These are phyloP conservation scores for Lampris incognitus DNA, from an alignment of 2,113 vertebrate species.

Conservation along the genomic window DNA sequence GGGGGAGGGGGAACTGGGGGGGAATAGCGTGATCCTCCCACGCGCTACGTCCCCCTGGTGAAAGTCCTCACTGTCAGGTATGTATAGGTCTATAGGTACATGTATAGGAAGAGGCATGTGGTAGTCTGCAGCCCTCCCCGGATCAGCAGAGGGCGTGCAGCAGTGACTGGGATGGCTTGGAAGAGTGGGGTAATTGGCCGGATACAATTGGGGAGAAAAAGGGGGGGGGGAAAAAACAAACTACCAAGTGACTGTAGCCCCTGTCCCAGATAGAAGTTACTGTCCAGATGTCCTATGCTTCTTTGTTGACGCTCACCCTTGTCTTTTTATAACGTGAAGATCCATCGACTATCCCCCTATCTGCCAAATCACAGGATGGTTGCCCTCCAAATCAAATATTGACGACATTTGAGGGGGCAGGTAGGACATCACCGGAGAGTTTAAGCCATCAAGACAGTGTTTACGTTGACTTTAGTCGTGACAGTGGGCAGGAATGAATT, in stretches of 20 bases:
- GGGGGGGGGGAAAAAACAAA: background rate
- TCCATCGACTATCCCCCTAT: constrained; percentile 44
- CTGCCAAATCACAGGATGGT: constrained; percentile 44
- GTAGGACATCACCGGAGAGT: constrained; percentile 46
- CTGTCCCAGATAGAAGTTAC: constrained; percentile 30
- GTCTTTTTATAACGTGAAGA: constrained; percentile 35
- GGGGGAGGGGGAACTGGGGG: too few relatives aligned
- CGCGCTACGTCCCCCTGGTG: too few relatives aligned
- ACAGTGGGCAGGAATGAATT: constrained; percentile 76
- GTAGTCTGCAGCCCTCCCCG: too few relatives aligned
- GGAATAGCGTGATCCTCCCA: too few relatives aligned
- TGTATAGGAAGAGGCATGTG: too few relatives aligned
- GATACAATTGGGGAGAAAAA: too few relatives aligned
- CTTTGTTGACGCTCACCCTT: constrained; percentile 65
- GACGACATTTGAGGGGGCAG: constrained; percentile 21
- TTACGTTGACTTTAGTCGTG: constrained; percentile 74
- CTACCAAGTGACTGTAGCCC: constrained; percentile 24
- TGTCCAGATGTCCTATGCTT: constrained; percentile 21
- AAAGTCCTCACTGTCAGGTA: too few relatives aligned
- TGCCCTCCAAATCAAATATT: too few relatives aligned
- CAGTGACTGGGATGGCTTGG: too few relatives aligned
- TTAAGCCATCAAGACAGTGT: constrained; percentile 64
- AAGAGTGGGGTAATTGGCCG: too few relatives aligned
- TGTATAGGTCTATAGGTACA: too few relatives aligned
- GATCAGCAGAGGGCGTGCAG: too few relatives aligned